Base-by-base conservation (phyloP, 2,888 invertebrate genomes). In the Apamea sordens region DNA sequence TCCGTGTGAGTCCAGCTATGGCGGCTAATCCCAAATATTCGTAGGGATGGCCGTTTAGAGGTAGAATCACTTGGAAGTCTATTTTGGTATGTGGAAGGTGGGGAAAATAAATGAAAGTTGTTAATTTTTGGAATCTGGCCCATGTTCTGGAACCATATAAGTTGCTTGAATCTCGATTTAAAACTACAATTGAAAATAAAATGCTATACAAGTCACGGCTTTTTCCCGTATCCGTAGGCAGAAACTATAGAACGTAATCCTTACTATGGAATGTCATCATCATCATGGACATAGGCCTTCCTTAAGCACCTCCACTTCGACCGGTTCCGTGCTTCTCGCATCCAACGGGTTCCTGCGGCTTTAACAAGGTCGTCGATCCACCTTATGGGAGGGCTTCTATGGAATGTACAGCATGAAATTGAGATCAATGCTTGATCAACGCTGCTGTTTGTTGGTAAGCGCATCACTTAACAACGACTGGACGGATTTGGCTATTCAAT, bases 1-100 rank as follows among this genome's bases (percentile, higher is more conserved):
- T 88, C 89, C 73, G 79, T 88, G 76, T 88, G 89, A 83, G 89
- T 79, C 78, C 76, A 67, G 72, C 63, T 8, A 41, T 75, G 72
- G 74, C 61, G 56, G 44, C 74, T 89, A 87, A 85, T 85, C 87
- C 85, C 32, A 74, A 80, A 89, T 82, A 82, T 82, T 88, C 78
- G 63, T 79, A 84, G 77, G 73, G 87, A 73, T 81, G 86, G 32
- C 41, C 53, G 65, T 63, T 73, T 68, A 64, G n/a, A 63, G 36
- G 36, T 28, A 36, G 53, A 47, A 32, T 53, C 32, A 74, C 53
- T 79, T 68, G 47, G n/a, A 61, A 56, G 41, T 64, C 28, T 44
- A 84, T 44, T 76, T 73, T 56, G 69, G 50, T 59, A 59, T 61
- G 11, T 64, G 59, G n/a, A n/a, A 78, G 24, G 18, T 50, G 13